Conservation (phyloP, 2,888 invertebrate species). For the Pharmacophagus antenor region DNA sequence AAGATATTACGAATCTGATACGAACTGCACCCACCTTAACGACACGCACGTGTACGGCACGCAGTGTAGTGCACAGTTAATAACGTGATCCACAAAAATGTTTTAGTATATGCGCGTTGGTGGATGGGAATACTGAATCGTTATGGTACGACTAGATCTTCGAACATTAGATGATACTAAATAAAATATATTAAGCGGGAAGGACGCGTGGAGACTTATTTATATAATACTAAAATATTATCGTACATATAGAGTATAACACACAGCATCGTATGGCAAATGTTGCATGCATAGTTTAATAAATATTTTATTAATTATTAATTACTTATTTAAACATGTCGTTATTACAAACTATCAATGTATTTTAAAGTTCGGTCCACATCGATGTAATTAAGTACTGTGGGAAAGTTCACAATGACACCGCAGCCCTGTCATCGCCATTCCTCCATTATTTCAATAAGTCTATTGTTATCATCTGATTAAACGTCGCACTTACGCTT, state of each 20-base stretch:
- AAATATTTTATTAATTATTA: too few relatives aligned
- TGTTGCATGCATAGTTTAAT: too few relatives aligned
- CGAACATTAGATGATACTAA: neutral
- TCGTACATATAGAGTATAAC: neutral
- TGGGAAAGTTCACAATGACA: neutral
- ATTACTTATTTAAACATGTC: too few relatives aligned
- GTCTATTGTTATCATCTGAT: neutral
- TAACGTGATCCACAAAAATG: too few relatives aligned
- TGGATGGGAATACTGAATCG: neutral
- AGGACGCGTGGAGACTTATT: neutral
- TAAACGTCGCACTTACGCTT: neutral
- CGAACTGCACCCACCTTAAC: too few relatives aligned
- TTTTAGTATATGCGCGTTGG: too few relatives aligned
- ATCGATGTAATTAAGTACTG: neutral
- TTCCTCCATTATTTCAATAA: neutral
- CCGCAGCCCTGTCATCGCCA: neutral
- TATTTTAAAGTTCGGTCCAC: constrained; percentile 11
- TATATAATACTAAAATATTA: constrained; percentile 9
- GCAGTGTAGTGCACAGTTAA: too few relatives aligned
- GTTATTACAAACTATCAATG: too few relatives aligned
- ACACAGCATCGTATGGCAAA: neutral
- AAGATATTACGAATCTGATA: too few relatives aligned
- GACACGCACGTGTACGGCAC: too few relatives aligned
- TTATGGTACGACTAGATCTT: neutral
- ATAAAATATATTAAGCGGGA: neutral